Evolutionary conservation across 2,888 invertebrate species (phyloP).

Genomic region (Leptinotarsa tumamoca): DNA sequence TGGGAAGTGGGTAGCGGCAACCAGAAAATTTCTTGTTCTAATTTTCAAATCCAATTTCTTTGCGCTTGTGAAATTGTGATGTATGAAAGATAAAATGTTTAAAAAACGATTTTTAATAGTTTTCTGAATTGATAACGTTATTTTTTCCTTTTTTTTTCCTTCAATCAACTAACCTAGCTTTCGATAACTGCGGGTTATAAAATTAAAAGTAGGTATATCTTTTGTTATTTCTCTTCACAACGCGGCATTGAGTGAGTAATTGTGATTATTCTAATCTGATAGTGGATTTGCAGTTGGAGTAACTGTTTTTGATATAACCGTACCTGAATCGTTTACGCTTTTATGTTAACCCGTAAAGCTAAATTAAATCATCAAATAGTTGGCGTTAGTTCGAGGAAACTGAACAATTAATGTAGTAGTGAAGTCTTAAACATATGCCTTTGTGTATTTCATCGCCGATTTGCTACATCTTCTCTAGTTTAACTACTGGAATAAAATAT

Average conservation of each 20-base stretch:
- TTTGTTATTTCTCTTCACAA: neutral
- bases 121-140: too few species aligned
- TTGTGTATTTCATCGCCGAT: neutral
- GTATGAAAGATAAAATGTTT: too few species aligned
- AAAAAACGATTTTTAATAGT: too few species aligned
- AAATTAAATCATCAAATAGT: constrained; percentile 8
- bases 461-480: neutral
- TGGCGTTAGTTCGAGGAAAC: neutral
- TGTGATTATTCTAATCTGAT: neutral
- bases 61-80: too few species aligned
- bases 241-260: neutral
- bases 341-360: neutral
- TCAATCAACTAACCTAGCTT: too few species aligned
- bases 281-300: neutral
- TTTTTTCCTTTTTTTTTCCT: too few species aligned
- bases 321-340: neutral
- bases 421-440: neutral
- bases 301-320: constrained; percentile 8
- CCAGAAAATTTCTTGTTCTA: too few species aligned
- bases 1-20: too few species aligned
- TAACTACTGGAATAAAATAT: constrained; percentile 16
- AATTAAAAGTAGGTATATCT: neutral
- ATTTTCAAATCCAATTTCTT: too few species aligned
- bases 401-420: neutral
- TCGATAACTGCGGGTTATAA: neutral